Base-by-base conservation (phyloP, 2,888 invertebrate genomes). In the Pyrochroa serraticornis region DNA sequence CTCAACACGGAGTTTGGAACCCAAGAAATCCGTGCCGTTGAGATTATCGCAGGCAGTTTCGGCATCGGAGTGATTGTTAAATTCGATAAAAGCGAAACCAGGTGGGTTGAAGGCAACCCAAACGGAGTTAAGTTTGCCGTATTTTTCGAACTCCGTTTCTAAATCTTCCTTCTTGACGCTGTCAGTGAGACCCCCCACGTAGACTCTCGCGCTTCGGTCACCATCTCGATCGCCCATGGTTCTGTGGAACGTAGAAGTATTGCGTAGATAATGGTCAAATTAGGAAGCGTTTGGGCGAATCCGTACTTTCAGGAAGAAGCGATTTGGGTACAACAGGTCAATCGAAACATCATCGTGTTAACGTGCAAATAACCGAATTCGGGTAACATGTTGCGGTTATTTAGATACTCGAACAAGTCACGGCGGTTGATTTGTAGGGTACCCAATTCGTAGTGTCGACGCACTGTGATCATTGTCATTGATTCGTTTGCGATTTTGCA, bases 91-190 rank as follows among this genome's bases (percentile, higher is more conserved):
- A 65, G 94, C 95, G 81, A 95, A 95, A 75, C 95, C 94, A 69
- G 94, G 94, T 69, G 95, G 95, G 81, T 95, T 94, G 80, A 94
- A 91, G 68, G 95, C 94, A 71, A 92, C 93, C 94, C 94, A 95
- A 66, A 94, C 93, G 71, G 91, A 92, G 82, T 92, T 93, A 70
- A 95, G 84, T 83, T 93, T 93, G 71, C 95, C 95, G 80, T 89
- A 95, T 82, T 93, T 93, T 74, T 92, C 91, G 79, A 95, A 95
- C 81, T 94, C 92, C 76, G 87, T 85, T 80, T 95, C 94, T 66
- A 95, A 83, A 79, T 95, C 94, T 81, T 95, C 95, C 78, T 94
- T 94, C 82, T 93, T 93, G 78, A 94, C 89, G 77, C 89, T 89
- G 77, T 93, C 93, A 74, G 88, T 89, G 69, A 95, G 85, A 75